Evolutionary conservation across 2,888 invertebrate genomes (phyloP).

Genomic region (Tipula vernalis): DNA sequence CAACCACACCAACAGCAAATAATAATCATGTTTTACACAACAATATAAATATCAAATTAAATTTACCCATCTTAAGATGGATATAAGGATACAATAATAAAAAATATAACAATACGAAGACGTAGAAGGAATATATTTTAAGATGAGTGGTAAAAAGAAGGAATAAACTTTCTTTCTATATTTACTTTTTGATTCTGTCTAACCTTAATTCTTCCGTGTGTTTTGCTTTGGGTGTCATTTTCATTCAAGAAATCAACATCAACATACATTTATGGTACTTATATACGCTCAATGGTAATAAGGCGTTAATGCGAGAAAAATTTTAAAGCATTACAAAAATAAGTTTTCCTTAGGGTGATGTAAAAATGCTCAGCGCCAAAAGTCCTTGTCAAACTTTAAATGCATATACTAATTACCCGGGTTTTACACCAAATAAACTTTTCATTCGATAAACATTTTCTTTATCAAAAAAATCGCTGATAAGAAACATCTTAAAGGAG

Average conservation of each 20-base stretch:
- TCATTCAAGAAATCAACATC: background rate
- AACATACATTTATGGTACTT: no score
- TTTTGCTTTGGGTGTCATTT: background rate
- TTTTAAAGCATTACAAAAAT: background rate
- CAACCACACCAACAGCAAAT: background rate
- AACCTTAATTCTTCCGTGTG: background rate
- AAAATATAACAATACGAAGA: background rate
- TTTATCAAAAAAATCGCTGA: no score
- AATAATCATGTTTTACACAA: conserved; percentile 4
- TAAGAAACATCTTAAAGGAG: no score
- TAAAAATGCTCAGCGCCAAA: no score
- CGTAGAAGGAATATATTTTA: background rate
- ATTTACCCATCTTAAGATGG: background rate
- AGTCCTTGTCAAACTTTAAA: background rate
- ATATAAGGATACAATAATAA: background rate
- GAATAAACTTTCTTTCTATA: background rate
- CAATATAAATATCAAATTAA: background rate
- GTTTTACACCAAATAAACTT: no score
- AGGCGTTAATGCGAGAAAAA: background rate
- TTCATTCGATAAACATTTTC: no score
- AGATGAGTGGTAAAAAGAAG: background rate
- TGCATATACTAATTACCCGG: background rate
- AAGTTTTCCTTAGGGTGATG: background rate
- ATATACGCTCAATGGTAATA: background rate
- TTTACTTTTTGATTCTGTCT: background rate